Evolutionary conservation across 2,113 vertebrate genomes (phyloP).

Genomic region (Dipodomys ordii): DNA sequence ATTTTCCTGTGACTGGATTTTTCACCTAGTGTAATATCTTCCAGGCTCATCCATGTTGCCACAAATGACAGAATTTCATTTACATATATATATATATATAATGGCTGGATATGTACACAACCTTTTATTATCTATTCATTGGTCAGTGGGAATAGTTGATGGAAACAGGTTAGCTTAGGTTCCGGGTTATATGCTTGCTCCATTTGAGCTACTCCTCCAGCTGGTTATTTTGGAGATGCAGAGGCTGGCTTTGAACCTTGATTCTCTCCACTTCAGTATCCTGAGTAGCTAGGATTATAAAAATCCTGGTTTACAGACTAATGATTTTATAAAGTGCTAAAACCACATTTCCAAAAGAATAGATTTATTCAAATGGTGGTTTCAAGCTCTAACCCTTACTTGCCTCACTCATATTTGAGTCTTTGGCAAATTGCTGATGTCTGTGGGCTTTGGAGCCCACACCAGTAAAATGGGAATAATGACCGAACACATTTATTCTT

Average conservation of each 20-base stretch:
- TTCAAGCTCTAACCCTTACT: background rate
- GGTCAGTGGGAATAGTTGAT: background rate
- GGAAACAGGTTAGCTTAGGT: background rate
- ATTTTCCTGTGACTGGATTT: background rate
- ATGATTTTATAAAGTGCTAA: constrained; percentile 41
- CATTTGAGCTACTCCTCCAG: no score
- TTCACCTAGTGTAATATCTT: background rate
- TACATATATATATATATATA: background rate
- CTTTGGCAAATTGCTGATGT: background rate
- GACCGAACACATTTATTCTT: background rate
- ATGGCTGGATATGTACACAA: no score
- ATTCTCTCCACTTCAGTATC: background rate
- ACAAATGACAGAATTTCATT: background rate
- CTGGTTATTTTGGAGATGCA: no score
- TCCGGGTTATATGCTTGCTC: no score
- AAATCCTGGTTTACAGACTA: background rate
- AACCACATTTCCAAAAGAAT: constrained; percentile 29
- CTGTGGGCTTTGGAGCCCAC: background rate
- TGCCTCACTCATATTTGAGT: background rate
- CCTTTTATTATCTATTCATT: background rate
- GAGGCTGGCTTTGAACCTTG: no score
- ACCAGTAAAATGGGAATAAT: background rate
- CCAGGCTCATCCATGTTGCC: background rate
- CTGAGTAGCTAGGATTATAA: no score
- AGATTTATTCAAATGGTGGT: background rate